Percentiles rank a stretch among this genome's conserved stretches.
These are phyloP conservation scores for Stegostoma tigrinum DNA, from an alignment of 2,113 vertebrate species.

Conservation along the genomic window DNA sequence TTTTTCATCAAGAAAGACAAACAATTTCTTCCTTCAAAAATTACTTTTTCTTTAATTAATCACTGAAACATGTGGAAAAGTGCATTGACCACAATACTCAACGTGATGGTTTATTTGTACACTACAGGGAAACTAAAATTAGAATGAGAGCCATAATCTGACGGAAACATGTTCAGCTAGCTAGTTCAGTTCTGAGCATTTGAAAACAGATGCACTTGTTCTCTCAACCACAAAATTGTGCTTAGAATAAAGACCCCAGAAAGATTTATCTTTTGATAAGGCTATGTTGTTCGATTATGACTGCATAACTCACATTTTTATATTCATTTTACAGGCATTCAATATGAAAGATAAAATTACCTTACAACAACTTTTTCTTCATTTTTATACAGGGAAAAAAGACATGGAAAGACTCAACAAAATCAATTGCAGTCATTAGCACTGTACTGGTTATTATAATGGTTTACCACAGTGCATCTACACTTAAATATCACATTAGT, in stretches of 20 bases:
- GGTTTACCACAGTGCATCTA: constrained; percentile 9
- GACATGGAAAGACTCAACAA: background rate
- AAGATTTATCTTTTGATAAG: constrained; percentile 4
- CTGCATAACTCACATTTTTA: constrained; percentile 28
- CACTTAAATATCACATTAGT: background rate
- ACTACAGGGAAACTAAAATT: constrained; percentile 56
- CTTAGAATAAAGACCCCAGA: constrained; percentile 26
- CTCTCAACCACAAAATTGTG: background rate
- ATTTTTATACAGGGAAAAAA: background rate
- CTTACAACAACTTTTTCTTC: background rate
- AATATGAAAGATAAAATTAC: constrained; percentile 29
- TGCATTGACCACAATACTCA: constrained; percentile 61
- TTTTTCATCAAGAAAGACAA: background rate
- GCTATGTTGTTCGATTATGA: background rate
- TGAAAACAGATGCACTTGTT: constrained; percentile 52
- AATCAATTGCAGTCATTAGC: background rate
- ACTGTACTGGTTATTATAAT: background rate
- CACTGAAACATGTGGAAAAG: constrained; percentile 60
- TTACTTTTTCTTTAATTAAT: constrained; percentile 52
- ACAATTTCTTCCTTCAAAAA: constrained; percentile 53
- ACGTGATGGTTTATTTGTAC: constrained; percentile 55
- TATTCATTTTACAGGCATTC: constrained; percentile 7
- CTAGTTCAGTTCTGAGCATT: constrained; percentile 73
- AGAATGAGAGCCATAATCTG: constrained; percentile 61
- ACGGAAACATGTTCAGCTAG: constrained; percentile 68